Base-by-base conservation (phyloP, 2,888 invertebrate species). In the Periphyllus acericola region DNA sequence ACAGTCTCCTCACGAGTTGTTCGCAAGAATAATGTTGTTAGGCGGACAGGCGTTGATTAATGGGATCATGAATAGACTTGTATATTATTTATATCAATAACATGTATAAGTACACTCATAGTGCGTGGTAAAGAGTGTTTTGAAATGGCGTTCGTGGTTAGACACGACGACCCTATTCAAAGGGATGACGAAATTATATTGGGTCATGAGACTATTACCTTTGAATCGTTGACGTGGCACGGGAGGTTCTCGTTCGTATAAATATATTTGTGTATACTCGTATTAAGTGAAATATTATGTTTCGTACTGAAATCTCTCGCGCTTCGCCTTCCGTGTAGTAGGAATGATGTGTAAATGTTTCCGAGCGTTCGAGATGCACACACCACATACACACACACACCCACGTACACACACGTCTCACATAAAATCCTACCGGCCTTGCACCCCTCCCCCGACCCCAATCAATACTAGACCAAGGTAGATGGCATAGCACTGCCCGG, bases 181-280 rank as follows among this genome's bases (percentile, higher is more conserved):
- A 52, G 34, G 71, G 82, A 72, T 72, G 52, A 52, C 52, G 71
- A 34, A 74, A 74, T 75, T 55, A 52, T 74, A 83, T 83, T 60
- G 34, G 83, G 83, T 75, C 83, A 83, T 40, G 75, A 75, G 60
- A 75, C 75, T 71, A 83, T 32, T 29, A 83, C 83, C 83, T 25
- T 78, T 82, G 46, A 71, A 32, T 32, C 71, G 82, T 60, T 60
- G 9, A 76, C 76, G 36, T 76, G 17, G 21, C 21, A 72, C 17
- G 40, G 72, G 82, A 52, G n/a, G 82, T 19, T 80, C 19, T 11
- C 34, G 80, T 66, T 29, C 11, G 66, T n/a, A n/a, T n/a, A 29
- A 25, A 68, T 68, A 68, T 68, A 68, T 46, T 14, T 14, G 11
- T 46, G 14, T 46, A 11, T 46, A 46, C 11, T 46, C 14, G 46